Conservation (phyloP, 2,113 vertebrate genomes). For the Rhea pennata region DNA sequence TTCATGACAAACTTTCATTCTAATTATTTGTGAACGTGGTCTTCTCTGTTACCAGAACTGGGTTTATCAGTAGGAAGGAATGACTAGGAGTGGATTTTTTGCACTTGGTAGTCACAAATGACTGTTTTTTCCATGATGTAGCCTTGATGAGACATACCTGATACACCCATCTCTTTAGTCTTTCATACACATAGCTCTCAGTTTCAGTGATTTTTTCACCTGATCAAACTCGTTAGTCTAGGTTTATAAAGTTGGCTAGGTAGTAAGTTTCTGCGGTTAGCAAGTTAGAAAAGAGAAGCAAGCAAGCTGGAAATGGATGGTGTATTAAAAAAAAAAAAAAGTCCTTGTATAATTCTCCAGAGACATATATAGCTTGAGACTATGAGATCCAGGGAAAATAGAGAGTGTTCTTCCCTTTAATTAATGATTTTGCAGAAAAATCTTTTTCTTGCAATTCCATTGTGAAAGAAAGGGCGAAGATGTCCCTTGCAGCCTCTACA, state of each 20-base stretch:
- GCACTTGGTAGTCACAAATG: background rate
- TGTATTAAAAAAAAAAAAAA: background rate
- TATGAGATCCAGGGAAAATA: background rate
- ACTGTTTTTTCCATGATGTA: background rate
- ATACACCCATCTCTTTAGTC: background rate
- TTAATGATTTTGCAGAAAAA: background rate
- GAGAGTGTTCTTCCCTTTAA: background rate
- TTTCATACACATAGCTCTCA: background rate
- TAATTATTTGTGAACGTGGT: background rate
- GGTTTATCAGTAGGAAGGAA: background rate
- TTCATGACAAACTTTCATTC: background rate
- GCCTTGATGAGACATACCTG: background rate
- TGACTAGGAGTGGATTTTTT: background rate
- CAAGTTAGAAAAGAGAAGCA: background rate
- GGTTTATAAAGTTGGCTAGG: background rate
- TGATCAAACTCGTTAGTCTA: background rate
- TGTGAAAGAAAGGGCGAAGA: background rate
- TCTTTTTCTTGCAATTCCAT: background rate
- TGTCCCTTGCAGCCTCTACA: background rate
- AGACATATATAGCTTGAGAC: background rate
- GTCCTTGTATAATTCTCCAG: background rate
- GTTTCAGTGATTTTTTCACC: background rate
- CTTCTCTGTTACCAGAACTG: background rate
- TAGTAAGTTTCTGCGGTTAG: background rate
- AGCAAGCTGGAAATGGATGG: background rate